Base-by-base conservation (phyloP, 1,140 invertebrate genomes). In the Cylas formicarius region DNA sequence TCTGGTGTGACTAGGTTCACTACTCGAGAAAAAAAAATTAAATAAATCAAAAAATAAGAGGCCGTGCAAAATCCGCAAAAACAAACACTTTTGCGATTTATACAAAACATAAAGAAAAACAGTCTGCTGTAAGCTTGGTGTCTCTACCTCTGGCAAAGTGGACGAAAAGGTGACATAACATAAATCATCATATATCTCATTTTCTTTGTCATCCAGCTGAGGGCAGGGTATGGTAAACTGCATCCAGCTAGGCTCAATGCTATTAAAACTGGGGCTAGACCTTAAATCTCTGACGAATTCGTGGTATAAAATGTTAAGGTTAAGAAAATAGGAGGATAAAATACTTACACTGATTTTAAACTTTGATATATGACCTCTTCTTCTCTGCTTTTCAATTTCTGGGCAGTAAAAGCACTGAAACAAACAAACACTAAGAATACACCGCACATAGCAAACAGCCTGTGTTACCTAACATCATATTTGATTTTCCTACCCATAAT, bases 291-390 rank as follows among this genome's bases (percentile, higher is more conserved):
- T 27, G 5, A 34, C 4, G 17, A 11, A 10, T 33, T 34, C 32
- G 18, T 11, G n/a, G 14, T 10, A 34, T 10, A 13, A 14, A 34
- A 27, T 4, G n/a, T 29, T 31, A 29, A 18, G 20, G 10, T 26
- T 29, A 26, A 14, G 8, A 16, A 29, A n/a, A 21, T 43, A 43
- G 2, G 14, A n/a, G n/a, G n/a, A n/a, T 14, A 20, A 13, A 31
- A 16, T 37, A 71, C 77, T 81, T 73, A 81, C 78, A 78, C 74
- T 53, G 74, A 73, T 63, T 84, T 81, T 45, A 90, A 71, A 66
- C 86, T 82, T 66, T 83, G 85, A 65, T 88, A 90, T 53, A 87
- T 84, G 53, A 84, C 83, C 59, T 90, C 84, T 65, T 87, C 82
- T 4, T 83, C 86, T 56, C 76, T 73, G 40, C 77, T 80, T 52